Percentiles rank a stretch among this genome's conserved stretches.
phyloP scores from a whole-genome alignment of 2,797 vertebrate species.

The Heterohyrax brucei region DNA sequence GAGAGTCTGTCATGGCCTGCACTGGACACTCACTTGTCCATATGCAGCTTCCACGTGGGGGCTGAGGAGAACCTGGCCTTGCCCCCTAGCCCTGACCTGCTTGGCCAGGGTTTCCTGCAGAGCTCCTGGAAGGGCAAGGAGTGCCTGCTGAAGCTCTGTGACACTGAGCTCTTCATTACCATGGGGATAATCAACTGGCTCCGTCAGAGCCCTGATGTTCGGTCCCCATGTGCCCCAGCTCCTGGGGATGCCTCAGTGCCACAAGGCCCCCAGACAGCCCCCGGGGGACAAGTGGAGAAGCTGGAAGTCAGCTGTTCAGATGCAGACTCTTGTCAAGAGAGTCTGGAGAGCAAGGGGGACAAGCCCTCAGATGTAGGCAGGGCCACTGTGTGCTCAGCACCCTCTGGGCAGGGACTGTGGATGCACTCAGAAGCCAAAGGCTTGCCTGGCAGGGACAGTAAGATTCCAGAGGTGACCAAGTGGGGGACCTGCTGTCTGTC shows the following conservation, averaged over 20 bases:
- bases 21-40: slow-evolving; percentile 92
- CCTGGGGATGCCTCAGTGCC: slow-evolving; percentile 17
- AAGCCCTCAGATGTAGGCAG: neutral
- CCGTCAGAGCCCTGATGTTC: slow-evolving; percentile 83
- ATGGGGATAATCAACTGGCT: slow-evolving; percentile 95
- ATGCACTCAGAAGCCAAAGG: neutral
- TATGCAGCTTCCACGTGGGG: slow-evolving; percentile 94
- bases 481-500: slow-evolving; percentile 72
- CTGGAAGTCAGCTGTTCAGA: neutral
- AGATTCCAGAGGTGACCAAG: neutral
- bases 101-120: slow-evolving; percentile 92
- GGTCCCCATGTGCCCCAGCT: slow-evolving; percentile 77
- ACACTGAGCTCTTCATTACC: slow-evolving; percentile 93
- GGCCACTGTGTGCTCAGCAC: neutral
- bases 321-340: neutral
- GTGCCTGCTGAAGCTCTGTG: slow-evolving; percentile 94
- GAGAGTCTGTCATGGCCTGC: slow-evolving; percentile 91
- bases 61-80: slow-evolving; percentile 94
- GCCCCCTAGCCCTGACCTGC: slow-evolving; percentile 90
- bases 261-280: neutral
- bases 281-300: neutral
- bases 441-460: neutral
- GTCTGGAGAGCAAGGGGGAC: neutral
- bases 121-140: slow-evolving; percentile 95
- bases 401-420: slow-evolving; percentile 52